phyloP scores from a whole-genome alignment of 2,888 invertebrate genomes.

The Ommatoiulus sabulosus region DNA sequence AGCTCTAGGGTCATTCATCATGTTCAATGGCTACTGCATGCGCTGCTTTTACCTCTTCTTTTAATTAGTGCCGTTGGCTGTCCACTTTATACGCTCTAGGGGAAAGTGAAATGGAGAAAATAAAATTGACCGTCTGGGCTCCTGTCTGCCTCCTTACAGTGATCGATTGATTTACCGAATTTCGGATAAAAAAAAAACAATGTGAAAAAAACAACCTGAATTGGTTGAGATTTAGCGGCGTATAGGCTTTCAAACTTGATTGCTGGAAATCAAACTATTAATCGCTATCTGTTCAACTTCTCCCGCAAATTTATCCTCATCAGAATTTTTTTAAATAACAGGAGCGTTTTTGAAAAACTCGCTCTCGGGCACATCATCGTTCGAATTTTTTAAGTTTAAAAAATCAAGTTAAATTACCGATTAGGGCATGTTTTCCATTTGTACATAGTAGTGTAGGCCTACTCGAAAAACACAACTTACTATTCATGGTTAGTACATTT shows the following conservation, averaged over 20 bases:
- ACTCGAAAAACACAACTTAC: too few species aligned
- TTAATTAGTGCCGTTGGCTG: conserved; percentile 34
- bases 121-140: conserved; percentile 47
- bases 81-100: conserved; percentile 23
- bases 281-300: not conserved
- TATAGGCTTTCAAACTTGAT: not conserved
- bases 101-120: conserved; percentile 41
- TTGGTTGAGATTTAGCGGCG: not conserved
- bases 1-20: conserved; percentile 47
- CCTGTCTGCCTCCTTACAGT: conserved; percentile 3
- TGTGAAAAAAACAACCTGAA: not conserved
- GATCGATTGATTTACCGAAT: conserved; percentile 18
- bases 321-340: too few species aligned
- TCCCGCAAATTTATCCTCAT: not conserved
- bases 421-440: too few species aligned
- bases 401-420: too few species aligned
- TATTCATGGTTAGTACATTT: too few species aligned
- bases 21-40: not conserved
- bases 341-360: too few species aligned
- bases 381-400: too few species aligned
- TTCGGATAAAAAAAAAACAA: conserved; percentile 21
- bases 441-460: too few species aligned
- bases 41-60: conserved; percentile 5
- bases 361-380: too few species aligned
- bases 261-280: not conserved